phyloP scores from a whole-genome alignment of 2,797 vertebrate species.

The Falco biarmicus region DNA sequence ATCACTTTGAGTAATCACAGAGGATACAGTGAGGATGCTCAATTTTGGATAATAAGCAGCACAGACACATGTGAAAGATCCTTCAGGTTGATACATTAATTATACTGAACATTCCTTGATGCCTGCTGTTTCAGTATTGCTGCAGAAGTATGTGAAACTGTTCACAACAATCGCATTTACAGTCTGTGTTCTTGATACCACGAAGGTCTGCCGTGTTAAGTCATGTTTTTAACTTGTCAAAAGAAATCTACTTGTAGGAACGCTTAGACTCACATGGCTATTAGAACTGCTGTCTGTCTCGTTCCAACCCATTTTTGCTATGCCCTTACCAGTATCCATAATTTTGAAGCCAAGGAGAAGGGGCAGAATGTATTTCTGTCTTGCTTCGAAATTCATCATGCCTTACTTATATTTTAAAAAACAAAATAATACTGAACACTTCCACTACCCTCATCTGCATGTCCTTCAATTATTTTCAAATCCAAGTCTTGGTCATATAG shows the following conservation, averaged over 20 bases:
- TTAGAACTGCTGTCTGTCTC: not conserved
- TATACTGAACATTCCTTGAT: not conserved
- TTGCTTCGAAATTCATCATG: not conserved
- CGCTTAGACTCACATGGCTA: not conserved
- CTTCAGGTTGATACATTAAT: conserved; percentile 25
- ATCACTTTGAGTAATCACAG: conserved; percentile 9
- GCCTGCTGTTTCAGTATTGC: not conserved
- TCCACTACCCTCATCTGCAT: not conserved
- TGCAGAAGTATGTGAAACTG: not conserved
- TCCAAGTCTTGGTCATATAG: not conserved
- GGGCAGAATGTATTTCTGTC: not conserved
- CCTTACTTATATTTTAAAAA: not conserved
- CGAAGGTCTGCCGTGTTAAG: not conserved
- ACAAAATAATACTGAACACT: not conserved
- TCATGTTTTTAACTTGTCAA: not conserved
- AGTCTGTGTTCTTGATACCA: not conserved
- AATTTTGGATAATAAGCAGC: not conserved
- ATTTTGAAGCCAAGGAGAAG: not conserved
- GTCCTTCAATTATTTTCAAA: not conserved
- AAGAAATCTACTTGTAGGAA: not conserved
- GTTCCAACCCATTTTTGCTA: not conserved
- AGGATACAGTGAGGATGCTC: not conserved
- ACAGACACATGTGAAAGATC: not conserved
- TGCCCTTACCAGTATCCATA: rapidly evolving
- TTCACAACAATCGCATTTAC: not conserved